Base-by-base conservation (phyloP, 2,113 vertebrate species). In the Rhinichthys klamathensis region DNA sequence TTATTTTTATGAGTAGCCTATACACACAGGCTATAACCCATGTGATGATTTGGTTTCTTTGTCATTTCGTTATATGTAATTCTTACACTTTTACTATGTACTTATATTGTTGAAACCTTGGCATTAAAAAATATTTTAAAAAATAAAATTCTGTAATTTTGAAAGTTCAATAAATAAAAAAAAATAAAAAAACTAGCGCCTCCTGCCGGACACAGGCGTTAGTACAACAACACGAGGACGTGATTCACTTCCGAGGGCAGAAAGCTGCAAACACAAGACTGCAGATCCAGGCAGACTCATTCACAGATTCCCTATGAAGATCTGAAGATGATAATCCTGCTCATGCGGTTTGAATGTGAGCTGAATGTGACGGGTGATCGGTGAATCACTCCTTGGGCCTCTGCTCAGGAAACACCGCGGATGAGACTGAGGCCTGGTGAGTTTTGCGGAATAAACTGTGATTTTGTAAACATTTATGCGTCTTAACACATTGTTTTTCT, bases 361-460 rank as follows among this genome's bases (percentile, higher is more conserved):
- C 5, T 18, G 3, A 1, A 25, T 41, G 41, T 8, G 8, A 41
- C 41, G 8, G 41, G 41, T 2, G 41, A 41, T 41, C 41, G 41
- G n/a, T 61, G 3, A 12, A n/a, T 9, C 2, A 10, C 23, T 15
- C 38, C 4, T 25, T 18, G 54, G 35, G 18, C 23, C 18, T 30
- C 18, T 0, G 32, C 18, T 21, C 58, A 60, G 54, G 76, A 87
- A 87, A 35, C 18, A 10, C 44, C 86, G 89, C 75, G 84, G 87
- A 1, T 56, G 18, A 23, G 18, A 56, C 83, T 86, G 79, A 84
- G 87, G 85, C 87, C 87, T 21, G 56, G 23, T 61, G 56, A 79
- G 7, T 12, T 30, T 27, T 12, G 49, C 30, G 2, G 25, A 63
- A 25, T 6, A 46, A 46, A 30, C 2, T 16, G 0, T 12, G 2